Conservation (phyloP, 2,888 invertebrate genomes). For the Cyclophora albipunctata region DNA sequence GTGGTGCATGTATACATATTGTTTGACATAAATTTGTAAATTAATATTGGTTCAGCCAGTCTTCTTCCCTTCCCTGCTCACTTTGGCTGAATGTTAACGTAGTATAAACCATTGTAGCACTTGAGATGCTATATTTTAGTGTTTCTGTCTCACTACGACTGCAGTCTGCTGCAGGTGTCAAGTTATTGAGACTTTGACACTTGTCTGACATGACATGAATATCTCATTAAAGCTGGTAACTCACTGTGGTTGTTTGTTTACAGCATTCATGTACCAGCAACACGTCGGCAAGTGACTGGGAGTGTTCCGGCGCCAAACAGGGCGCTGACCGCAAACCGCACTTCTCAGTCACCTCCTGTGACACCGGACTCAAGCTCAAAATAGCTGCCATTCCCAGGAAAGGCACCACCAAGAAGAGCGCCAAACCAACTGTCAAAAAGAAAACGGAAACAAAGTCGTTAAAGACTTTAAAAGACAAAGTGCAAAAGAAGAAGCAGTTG, state of each 20-base stretch:
- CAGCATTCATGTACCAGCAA: slow-evolving; percentile 62
- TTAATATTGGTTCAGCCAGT: no score
- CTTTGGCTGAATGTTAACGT: no score
- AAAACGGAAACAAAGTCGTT: slow-evolving; percentile 40
- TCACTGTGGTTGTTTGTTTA: slow-evolving; percentile 20
- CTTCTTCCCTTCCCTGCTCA: no score
- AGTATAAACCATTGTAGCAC: no score
- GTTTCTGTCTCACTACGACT: no score
- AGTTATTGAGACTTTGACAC: no score
- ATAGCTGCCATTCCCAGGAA: slow-evolving; percentile 76
- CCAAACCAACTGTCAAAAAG: slow-evolving; percentile 53
- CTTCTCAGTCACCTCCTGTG: slow-evolving; percentile 78
- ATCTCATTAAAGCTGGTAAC: no score
- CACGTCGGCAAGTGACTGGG: slow-evolving; percentile 64
- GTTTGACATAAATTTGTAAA: no score
- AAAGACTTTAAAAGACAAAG: slow-evolving; percentile 26
- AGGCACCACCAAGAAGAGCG: slow-evolving; percentile 48
- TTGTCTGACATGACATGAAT: no score
- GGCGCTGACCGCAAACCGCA: slow-evolving; percentile 57
- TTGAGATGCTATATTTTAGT: no score
- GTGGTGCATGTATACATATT: no score
- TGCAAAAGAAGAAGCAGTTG: slow-evolving; percentile 41
- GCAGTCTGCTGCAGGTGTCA: no score
- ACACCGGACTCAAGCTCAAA: slow-evolving; percentile 76
- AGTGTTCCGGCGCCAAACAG: slow-evolving; percentile 53